Percentiles rank a stretch among this genome's conserved stretches.
phyloP scores from a whole-genome alignment of 2,113 vertebrate genomes.

The Rhabdornis inornatus region DNA sequence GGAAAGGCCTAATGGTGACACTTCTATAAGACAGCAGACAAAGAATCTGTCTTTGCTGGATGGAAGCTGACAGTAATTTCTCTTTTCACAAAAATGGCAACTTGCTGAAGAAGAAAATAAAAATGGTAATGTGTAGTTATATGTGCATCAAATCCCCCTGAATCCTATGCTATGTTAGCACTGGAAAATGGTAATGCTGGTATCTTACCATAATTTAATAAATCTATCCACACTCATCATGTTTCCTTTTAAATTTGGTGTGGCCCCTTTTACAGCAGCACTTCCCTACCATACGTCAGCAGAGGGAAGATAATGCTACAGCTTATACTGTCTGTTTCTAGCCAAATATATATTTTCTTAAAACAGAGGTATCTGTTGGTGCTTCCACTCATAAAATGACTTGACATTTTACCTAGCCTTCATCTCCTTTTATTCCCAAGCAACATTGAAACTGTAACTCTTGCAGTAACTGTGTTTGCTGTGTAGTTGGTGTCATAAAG shows the following conservation, averaged over 20 bases:
- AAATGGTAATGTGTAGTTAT: neutral
- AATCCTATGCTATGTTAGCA: neutral
- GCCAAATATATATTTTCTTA: neutral
- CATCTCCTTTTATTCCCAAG: neutral
- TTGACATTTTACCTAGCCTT: neutral
- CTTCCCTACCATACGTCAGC: neutral
- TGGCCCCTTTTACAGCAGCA: neutral
- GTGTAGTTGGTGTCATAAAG: neutral
- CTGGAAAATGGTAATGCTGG: neutral
- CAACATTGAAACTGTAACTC: neutral
- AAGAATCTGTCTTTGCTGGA: neutral
- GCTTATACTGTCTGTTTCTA: neutral
- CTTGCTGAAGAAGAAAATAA: conserved; percentile 20
- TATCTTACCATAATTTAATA: neutral
- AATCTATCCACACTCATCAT: neutral
- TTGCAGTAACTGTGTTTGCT: neutral
- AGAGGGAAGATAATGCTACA: neutral
- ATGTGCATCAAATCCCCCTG: neutral
- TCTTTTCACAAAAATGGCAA: conserved; percentile 29
- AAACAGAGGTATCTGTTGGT: neutral
- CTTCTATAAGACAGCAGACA: neutral
- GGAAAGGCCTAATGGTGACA: neutral
- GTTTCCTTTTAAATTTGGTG: neutral
- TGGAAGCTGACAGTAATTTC: conserved; percentile 36
- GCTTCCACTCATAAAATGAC: neutral